These are phyloP conservation scores for Pygocentrus nattereri DNA, from an alignment of 2,797 vertebrate genomes.

Conservation along the genomic window DNA sequence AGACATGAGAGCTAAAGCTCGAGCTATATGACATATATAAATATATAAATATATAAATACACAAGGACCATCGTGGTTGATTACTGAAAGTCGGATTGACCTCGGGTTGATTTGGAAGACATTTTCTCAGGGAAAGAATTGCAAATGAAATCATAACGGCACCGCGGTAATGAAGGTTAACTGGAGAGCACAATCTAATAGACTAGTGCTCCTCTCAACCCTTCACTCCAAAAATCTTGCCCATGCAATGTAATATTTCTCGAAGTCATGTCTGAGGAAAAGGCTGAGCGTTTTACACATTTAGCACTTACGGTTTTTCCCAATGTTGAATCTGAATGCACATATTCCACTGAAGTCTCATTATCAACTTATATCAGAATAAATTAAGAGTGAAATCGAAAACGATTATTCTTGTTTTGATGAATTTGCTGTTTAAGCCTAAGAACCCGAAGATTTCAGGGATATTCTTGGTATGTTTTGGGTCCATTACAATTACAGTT, in stretches of 20 bases:
- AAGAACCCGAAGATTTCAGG: too few species aligned
- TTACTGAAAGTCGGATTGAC: slow-evolving; percentile 40
- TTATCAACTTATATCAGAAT: not conserved
- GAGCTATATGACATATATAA: not conserved
- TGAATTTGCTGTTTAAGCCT: too few species aligned
- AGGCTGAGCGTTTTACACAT: too few species aligned
- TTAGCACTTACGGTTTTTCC: too few species aligned
- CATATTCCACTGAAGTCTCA: slow-evolving; percentile 2
- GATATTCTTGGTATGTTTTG: too few species aligned
- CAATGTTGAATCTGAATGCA: too few species aligned
- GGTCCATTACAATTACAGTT: too few species aligned
- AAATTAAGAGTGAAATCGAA: too few species aligned
- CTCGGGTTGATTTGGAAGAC: slow-evolving; percentile 48
- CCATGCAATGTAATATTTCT: not conserved
- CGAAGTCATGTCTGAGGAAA: too few species aligned
- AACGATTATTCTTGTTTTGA: too few species aligned
- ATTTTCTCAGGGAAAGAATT: slow-evolving; percentile 42
- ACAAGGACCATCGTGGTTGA: slow-evolving; percentile 16
- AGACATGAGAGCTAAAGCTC: not conserved
- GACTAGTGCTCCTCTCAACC: slow-evolving; percentile 31
- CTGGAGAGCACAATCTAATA: slow-evolving; percentile 40
- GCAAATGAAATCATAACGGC: slow-evolving; percentile 53
- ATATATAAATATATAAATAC: slow-evolving; percentile 27
- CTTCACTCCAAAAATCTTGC: slow-evolving; percentile 32
- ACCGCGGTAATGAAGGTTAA: slow-evolving; percentile 48